A percentile compares a stretch with the other conserved stretches of the same genome.
These are phyloP conservation scores for Oreochromis aureus DNA, from an alignment of 2,113 vertebrate genomes.

Conservation along the genomic window DNA sequence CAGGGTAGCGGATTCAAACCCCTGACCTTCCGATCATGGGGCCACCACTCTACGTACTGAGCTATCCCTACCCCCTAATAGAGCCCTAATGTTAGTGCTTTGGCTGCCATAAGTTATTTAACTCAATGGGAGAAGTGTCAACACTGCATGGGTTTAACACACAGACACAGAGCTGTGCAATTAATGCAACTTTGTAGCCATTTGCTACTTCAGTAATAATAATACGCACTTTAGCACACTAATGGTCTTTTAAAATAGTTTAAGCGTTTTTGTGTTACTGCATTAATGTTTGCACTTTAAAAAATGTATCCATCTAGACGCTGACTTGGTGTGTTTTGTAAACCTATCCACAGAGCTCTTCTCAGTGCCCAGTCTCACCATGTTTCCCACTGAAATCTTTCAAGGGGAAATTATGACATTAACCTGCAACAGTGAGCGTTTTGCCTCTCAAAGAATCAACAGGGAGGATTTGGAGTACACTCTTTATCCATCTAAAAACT, in stretches of 20 bases:
- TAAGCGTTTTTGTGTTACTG: not conserved
- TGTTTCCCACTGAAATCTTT: constrained; percentile 53
- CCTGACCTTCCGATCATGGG: accelerated
- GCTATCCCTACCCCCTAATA: not conserved
- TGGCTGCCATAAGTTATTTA: not conserved
- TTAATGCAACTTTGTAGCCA: not conserved
- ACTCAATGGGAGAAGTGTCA: not conserved
- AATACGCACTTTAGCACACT: not conserved
- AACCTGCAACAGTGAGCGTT: constrained; percentile 41
- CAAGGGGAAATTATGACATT: constrained; percentile 41
- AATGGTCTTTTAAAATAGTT: not conserved
- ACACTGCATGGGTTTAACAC: not conserved
- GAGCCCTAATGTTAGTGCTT: not conserved
- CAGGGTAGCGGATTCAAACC: not conserved
- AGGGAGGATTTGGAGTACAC: constrained; percentile 43
- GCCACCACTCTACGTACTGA: not conserved
- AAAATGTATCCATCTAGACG: not conserved
- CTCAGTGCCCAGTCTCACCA: constrained; percentile 59
- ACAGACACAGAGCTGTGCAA: not conserved
- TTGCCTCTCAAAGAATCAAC: constrained; percentile 28
- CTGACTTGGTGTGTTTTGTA: not conserved
- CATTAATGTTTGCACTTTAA: not conserved
- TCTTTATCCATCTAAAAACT: constrained; percentile 4
- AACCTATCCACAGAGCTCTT: constrained; percentile 65
- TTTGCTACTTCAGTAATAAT: not conserved